These are phyloP conservation scores for Polymixis lichenea DNA, from an alignment of 2,888 invertebrate genomes.

Conservation along the genomic window DNA sequence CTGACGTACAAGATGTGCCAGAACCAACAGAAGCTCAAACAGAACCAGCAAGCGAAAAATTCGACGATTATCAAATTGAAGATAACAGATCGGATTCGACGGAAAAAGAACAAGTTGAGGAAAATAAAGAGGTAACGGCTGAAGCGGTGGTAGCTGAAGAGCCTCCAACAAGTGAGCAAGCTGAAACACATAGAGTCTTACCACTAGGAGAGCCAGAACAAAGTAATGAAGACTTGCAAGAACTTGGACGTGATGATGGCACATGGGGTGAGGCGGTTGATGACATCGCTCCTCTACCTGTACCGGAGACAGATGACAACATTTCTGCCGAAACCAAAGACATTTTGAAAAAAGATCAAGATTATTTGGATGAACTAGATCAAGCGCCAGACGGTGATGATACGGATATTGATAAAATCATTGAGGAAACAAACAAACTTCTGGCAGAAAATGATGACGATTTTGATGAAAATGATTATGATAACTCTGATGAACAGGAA, in stretches of 20 bases:
- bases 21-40: conserved; percentile 47
- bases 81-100: conserved; percentile 74
- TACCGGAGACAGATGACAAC: conserved; percentile 24
- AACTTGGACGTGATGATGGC: conserved; percentile 33
- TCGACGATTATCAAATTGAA: conserved; percentile 79
- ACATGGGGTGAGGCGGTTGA: conserved; percentile 58
- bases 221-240: conserved; percentile 42
- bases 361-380: conserved; percentile 32
- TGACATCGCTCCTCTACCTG: conserved; percentile 43
- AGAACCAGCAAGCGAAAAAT: conserved; percentile 39
- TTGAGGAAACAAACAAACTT: conserved; percentile 64
- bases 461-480: conserved; percentile 61
- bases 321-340: conserved; percentile 41
- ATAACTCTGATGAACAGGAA: conserved; percentile 50
- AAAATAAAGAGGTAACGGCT: conserved; percentile 7
- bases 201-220: conserved; percentile 43
- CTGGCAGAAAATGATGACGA: conserved; percentile 68
- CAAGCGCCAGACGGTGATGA: conserved; percentile 32
- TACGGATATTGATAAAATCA: conserved; percentile 41
- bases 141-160: conserved; percentile 7
- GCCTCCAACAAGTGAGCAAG: conserved; percentile 8
- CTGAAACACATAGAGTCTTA: conserved; percentile 31
- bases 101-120: conserved; percentile 47
- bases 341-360: conserved; percentile 37
- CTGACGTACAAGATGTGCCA: conserved; percentile 55